Conservation (phyloP, 2,797 vertebrate genomes). For the Danio tinwini region DNA sequence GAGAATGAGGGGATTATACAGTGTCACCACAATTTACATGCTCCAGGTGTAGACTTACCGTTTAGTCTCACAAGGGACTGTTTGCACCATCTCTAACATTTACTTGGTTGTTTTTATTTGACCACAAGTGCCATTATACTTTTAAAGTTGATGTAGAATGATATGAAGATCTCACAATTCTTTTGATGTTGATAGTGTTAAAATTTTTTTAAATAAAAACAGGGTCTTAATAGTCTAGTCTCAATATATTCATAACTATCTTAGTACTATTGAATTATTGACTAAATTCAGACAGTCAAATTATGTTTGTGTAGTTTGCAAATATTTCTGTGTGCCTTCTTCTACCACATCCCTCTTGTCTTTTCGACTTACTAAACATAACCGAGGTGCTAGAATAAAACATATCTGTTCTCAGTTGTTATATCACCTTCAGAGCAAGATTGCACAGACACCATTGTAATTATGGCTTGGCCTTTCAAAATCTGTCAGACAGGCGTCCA, state of each 20-base stretch:
- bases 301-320: background rate
- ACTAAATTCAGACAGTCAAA: background rate
- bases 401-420: conserved; percentile 55
- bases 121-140: background rate
- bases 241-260: background rate
- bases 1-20: conserved; percentile 57
- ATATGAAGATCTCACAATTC: background rate
- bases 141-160: conserved; percentile 15
- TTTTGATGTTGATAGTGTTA: background rate
- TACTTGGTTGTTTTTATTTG: conserved; percentile 17
- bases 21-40: conserved; percentile 53
- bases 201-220: background rate
- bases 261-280: background rate
- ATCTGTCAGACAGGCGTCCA: conserved; percentile 47
- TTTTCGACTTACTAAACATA: conserved; percentile 38
- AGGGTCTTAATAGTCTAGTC: background rate
- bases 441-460: conserved; percentile 55
- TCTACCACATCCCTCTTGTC: background rate
- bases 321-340: background rate
- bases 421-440: conserved; percentile 57
- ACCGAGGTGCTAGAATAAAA: conserved; percentile 45
- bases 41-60: conserved; percentile 50
- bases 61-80: conserved; percentile 6
- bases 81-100: conserved; percentile 1
- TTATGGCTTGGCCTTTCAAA: conserved; percentile 57